A percentile compares a stretch with the other conserved stretches of the same genome.
These are phyloP conservation scores for Sarcophilus harrisii DNA, from an alignment of 2,797 vertebrate genomes.

Conservation along the genomic window DNA sequence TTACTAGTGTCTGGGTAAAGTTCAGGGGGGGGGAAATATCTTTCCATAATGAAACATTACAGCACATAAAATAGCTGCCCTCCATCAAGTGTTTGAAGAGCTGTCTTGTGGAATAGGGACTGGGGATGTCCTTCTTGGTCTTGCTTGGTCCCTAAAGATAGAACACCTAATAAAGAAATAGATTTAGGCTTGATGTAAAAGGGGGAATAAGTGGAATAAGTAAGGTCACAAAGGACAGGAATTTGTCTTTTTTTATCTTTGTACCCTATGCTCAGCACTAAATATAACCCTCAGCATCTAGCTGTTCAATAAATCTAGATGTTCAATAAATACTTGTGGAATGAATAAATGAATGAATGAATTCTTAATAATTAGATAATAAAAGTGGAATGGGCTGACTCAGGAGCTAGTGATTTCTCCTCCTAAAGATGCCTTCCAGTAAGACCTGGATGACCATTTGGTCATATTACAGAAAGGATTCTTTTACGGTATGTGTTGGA, in stretches of 20 bases:
- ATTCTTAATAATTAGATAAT: not conserved
- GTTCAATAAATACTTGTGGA: not conserved
- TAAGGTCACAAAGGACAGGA: not conserved
- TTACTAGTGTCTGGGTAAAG: not conserved
- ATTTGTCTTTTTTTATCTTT: not conserved
- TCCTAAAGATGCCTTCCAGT: not conserved
- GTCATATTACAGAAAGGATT: not conserved
- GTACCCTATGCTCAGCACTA: not conserved
- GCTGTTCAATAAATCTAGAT: not conserved
- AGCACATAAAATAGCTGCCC: conserved; percentile 43
- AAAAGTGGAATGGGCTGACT: not conserved
- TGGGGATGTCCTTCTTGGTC: not conserved
- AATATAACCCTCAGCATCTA: not conserved
- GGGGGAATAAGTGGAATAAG: not conserved
- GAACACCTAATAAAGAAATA: not conserved
- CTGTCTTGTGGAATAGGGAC: not conserved
- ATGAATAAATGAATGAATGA: not conserved
- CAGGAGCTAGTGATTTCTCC: not conserved
- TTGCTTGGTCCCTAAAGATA: not conserved
- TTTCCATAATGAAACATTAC: conserved; percentile 27
- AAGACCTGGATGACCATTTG: not conserved
- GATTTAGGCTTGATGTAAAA: not conserved
- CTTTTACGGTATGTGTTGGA: not conserved
- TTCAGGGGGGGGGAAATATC: conserved; percentile 1
- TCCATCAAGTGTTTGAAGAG: not conserved